Base-by-base conservation (phyloP, 2,888 invertebrate species). In the Thecophora atra region DNA sequence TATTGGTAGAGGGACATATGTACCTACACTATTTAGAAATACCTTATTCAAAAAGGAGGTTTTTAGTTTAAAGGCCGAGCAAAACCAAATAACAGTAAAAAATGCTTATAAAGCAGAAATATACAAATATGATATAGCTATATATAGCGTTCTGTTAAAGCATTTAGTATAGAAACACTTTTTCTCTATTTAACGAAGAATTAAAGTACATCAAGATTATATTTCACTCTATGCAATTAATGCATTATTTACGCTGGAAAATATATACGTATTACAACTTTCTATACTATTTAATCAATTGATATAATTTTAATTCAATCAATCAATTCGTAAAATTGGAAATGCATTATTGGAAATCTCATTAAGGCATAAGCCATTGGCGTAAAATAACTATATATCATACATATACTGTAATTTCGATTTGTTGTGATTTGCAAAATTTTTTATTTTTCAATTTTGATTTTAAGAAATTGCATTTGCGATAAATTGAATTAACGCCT, bases 401-500 rank as follows among this genome's bases (percentile, higher is more conserved):
- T 37, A 37, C n/a, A 11, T 37, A 37, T 37, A 37, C 7, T 11
- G 11, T 37, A 11, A 37, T 37, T 0, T 37, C 1, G 6, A 8
- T 37, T 37, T 37, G 37, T 37, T 37, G 37, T 5, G 4, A 17
- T 62, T 19, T 37, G 11, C 17, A 0, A 3, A 62, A 62, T 62
- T 62, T 37, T 62, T 3, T 26, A 17, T 19, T 67, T n/a, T 44
- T 44, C 37, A 37, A 2, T 37, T 6, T 11, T n/a, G 42, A 56
- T 24, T 30, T 58, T 68, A 44, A 68, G 15, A 30, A 58, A 24
- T 58, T 68, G 68, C 42, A 44, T 24, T 37, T 58, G 42, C 26
- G 15, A 24, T 68, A 24, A 68, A 65, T 68, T 56, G n/a, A 7
- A 37, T 58, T 58, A 56, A 68, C 42, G 56, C 58, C 56, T 68